Evolutionary conservation across 2,888 invertebrate species (phyloP).

Genomic region (Syrphus vitripennis): DNA sequence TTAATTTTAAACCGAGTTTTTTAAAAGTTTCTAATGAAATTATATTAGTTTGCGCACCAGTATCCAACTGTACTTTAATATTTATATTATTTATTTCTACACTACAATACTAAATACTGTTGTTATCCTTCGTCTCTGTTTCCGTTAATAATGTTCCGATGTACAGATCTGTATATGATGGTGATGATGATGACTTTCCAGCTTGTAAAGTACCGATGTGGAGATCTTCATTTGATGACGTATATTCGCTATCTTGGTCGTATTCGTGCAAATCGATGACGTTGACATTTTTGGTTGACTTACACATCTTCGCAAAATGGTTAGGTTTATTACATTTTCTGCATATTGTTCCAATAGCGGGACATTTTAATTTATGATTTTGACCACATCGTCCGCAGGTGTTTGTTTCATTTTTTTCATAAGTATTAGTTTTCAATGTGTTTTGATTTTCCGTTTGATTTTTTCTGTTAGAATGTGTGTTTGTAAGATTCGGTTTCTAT

Average conservation of each 20-base stretch:
- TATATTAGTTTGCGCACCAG: slow-evolving; percentile 24
- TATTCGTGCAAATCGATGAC: neutral
- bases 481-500: slow-evolving; percentile 8
- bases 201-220: slow-evolving; percentile 9
- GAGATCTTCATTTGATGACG: slow-evolving; percentile 34
- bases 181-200: neutral
- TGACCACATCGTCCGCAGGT: neutral
- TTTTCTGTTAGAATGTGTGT: slow-evolving; percentile 11
- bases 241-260: neutral
- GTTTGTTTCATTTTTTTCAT: slow-evolving; percentile 8
- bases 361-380: slow-evolving; percentile 2
- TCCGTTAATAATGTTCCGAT: neutral
- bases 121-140: neutral
- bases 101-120: slow-evolving; percentile 33
- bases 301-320: slow-evolving; percentile 21
- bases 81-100: slow-evolving; percentile 18
- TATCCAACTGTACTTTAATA: slow-evolving; percentile 32
- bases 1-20: slow-evolving; percentile 17
- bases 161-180: neutral
- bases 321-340: slow-evolving; percentile 22
- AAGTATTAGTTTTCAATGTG: slow-evolving; percentile 9
- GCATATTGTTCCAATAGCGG: slow-evolving; percentile 9
- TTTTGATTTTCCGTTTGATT: slow-evolving; percentile 16
- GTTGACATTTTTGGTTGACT: slow-evolving; percentile 3
- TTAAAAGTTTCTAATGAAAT: slow-evolving; percentile 9